Evolutionary conservation across 2,888 invertebrate genomes (phyloP).

Genomic region (Xiphydria camelus): DNA sequence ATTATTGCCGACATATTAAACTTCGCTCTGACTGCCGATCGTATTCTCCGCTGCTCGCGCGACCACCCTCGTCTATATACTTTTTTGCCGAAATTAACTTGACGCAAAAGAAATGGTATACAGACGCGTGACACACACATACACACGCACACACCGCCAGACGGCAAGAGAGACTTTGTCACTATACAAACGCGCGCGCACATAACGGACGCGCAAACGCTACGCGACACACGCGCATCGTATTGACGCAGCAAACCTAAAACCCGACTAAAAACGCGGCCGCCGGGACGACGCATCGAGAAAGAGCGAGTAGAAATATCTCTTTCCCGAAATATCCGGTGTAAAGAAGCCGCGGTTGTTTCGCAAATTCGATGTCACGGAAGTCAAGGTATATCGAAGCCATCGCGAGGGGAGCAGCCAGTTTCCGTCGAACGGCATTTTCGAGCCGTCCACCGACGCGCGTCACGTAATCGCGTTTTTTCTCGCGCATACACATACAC

Average conservation of each 20-base stretch:
- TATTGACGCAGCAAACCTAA: background rate
- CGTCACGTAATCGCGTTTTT: no score
- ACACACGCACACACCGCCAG: slow-evolving; percentile 3
- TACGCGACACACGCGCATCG: slow-evolving; percentile 7
- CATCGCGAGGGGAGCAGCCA: no score
- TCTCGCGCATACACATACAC: no score
- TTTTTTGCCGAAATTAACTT: background rate
- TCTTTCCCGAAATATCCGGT: no score
- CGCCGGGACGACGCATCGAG: no score
- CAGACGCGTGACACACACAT: slow-evolving; percentile 3
- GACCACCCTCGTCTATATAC: slow-evolving; percentile 22
- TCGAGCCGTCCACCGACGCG: no score
- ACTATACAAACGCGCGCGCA: slow-evolving; percentile 4
- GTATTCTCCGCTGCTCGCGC: slow-evolving; percentile 43
- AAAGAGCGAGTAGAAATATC: no score
- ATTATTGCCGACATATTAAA: slow-evolving; percentile 36
- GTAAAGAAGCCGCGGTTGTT: no score
- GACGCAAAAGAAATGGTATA: slow-evolving; percentile 3
- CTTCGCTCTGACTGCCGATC: slow-evolving; percentile 42
- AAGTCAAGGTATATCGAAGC: no score
- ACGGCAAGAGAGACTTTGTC: slow-evolving; percentile 1
- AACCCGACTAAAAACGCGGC: no score
- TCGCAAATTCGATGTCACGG: no score
- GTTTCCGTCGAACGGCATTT: no score
- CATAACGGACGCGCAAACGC: slow-evolving; percentile 18